phyloP scores from a whole-genome alignment of 2,797 vertebrate genomes.

The Otolemur crassicaudatus region DNA sequence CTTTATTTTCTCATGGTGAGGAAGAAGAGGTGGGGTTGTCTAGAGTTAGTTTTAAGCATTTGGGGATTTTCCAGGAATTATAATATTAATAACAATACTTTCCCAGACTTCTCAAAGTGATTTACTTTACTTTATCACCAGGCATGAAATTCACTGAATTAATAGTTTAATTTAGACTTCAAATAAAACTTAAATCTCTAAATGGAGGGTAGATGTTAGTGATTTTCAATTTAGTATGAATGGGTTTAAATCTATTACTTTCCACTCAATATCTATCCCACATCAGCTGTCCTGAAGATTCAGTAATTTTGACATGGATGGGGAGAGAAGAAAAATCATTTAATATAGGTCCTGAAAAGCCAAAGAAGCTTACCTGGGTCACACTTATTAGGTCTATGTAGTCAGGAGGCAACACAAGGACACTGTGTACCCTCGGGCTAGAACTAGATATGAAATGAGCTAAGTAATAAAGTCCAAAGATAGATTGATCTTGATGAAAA shows the following conservation, averaged over 20 bases:
- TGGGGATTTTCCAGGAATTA: background rate
- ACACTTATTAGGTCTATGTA: background rate
- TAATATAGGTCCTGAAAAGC: background rate
- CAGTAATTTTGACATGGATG: background rate
- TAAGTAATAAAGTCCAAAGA: background rate
- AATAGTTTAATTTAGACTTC: background rate
- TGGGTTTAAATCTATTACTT: background rate
- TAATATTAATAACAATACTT: background rate
- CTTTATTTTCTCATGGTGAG: background rate
- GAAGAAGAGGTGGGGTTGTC: background rate
- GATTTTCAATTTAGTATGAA: background rate
- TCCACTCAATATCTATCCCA: background rate
- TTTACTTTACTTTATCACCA: background rate
- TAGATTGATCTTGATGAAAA: background rate
- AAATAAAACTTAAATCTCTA: slow-evolving; percentile 31
- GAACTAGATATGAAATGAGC: background rate
- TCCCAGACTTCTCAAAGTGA: background rate
- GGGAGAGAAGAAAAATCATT: background rate
- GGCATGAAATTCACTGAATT: background rate
- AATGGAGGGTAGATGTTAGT: background rate
- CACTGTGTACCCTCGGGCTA: background rate
- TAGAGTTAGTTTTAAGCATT: background rate
- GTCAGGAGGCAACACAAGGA: background rate
- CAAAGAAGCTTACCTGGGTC: background rate
- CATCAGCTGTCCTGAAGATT: background rate